These are phyloP conservation scores for Microtus ochrogaster DNA, from an alignment of 2,113 vertebrate species.

Conservation along the genomic window DNA sequence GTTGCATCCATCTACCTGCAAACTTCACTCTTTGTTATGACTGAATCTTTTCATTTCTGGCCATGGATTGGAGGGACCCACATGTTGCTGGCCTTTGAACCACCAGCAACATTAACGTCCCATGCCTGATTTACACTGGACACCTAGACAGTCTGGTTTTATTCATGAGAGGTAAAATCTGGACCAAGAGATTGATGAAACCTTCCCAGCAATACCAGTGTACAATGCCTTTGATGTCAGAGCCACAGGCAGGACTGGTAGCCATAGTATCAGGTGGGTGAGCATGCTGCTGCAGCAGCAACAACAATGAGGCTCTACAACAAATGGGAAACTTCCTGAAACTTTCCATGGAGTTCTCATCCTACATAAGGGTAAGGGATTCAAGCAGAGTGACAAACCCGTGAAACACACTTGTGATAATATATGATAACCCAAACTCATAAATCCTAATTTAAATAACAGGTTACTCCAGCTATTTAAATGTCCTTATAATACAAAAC, in stretches of 20 bases:
- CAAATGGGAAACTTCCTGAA: neutral
- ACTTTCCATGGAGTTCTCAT: neutral
- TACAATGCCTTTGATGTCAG: neutral
- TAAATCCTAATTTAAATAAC: neutral
- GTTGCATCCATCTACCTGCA: neutral
- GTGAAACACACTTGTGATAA: neutral
- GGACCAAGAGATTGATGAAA: neutral
- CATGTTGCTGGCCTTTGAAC: neutral
- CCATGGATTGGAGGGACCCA: neutral
- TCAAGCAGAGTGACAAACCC: neutral
- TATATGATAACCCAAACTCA: neutral
- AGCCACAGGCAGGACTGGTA: neutral
- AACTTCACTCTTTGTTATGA: neutral
- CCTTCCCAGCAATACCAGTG: neutral
- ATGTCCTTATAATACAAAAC: neutral
- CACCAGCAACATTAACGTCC: neutral
- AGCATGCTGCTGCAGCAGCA: neutral
- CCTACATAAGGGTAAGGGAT: neutral
- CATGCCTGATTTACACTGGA: neutral
- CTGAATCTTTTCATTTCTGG: neutral
- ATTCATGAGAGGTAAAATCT: neutral
- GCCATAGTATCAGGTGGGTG: too few relatives aligned
- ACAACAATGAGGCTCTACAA: neutral
- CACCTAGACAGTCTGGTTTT: neutral
- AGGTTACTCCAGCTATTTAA: neutral